These are phyloP conservation scores for Leptura quadrifasciata DNA, from an alignment of 2,888 invertebrate species.

Conservation along the genomic window DNA sequence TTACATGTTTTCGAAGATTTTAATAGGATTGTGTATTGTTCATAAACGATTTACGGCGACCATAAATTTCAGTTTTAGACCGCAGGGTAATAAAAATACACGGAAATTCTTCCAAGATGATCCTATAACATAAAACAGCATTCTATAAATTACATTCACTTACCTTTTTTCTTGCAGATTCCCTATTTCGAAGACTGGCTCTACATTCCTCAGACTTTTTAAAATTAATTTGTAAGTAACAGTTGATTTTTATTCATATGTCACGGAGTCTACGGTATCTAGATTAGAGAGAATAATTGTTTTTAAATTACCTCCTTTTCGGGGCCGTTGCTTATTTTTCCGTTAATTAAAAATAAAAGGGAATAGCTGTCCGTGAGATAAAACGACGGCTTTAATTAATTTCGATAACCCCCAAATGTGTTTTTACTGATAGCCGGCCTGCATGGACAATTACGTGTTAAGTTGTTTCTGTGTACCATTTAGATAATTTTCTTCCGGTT, in stretches of 20 bases:
- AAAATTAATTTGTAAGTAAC: slow-evolving; percentile 52
- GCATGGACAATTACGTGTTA: background rate
- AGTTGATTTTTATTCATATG: slow-evolving; percentile 37
- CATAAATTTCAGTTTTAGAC: slow-evolving; percentile 49
- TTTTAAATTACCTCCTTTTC: slow-evolving; percentile 29
- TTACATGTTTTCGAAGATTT: slow-evolving; percentile 46
- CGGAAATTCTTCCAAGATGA: slow-evolving; percentile 48
- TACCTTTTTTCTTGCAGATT: slow-evolving; percentile 57
- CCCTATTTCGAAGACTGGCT: slow-evolving; percentile 57
- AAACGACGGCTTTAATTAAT: slow-evolving; percentile 41
- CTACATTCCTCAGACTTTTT: slow-evolving; percentile 55
- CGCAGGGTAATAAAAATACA: slow-evolving; percentile 49
- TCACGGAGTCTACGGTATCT: background rate
- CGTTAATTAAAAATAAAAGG: slow-evolving; percentile 39
- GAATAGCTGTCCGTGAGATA: slow-evolving; percentile 37
- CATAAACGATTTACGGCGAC: slow-evolving; percentile 45
- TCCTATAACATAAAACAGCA: slow-evolving; percentile 43
- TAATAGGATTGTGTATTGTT: slow-evolving; percentile 50
- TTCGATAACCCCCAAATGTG: slow-evolving; percentile 40
- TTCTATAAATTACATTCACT: slow-evolving; percentile 46
- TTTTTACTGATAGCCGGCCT: slow-evolving; percentile 36
- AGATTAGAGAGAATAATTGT: slow-evolving; percentile 32
- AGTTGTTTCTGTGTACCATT: slow-evolving; percentile 15
- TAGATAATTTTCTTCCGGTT: slow-evolving; percentile 38
- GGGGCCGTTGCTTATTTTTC: slow-evolving; percentile 9